Percentiles rank a stretch among this genome's conserved stretches.
phyloP scores from a whole-genome alignment of 2,888 invertebrate species.

The Caenorhabditis sulstoni region DNA sequence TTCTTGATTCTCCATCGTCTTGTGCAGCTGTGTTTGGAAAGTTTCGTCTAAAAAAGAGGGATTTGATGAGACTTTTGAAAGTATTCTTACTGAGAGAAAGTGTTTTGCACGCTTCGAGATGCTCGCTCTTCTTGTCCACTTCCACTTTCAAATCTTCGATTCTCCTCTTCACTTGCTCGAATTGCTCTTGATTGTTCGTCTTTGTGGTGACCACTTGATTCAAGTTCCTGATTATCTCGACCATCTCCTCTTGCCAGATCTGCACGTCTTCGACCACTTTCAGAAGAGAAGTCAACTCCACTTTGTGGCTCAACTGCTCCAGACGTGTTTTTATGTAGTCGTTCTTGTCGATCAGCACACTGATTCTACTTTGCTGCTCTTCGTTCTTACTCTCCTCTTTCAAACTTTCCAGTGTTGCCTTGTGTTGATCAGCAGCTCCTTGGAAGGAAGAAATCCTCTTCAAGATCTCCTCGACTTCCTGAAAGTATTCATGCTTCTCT shows the following conservation, averaged over 20 bases:
- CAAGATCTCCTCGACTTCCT: conserved; percentile 47
- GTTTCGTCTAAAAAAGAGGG: conserved; percentile 46
- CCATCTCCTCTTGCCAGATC: conserved; percentile 67
- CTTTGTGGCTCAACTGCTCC: conserved; percentile 50
- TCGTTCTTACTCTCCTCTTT: conserved; percentile 51
- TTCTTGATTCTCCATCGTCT: conserved; percentile 56
- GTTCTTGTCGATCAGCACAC: conserved; percentile 54
- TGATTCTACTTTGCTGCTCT: conserved; percentile 55
- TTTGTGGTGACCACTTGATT: conserved; percentile 52
- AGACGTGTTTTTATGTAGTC: conserved; percentile 57
- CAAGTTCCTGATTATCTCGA: conserved; percentile 63
- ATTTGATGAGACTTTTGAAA: too few relatives aligned
- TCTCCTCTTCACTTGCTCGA: conserved; percentile 50
- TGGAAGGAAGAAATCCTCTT: conserved; percentile 42
- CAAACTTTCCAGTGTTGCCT: conserved; percentile 27
- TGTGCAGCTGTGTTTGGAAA: conserved; percentile 55
- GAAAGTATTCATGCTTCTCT: conserved; percentile 19
- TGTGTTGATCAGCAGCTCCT: conserved; percentile 42
- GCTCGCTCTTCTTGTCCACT: conserved; percentile 57
- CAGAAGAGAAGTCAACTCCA: conserved; percentile 47
- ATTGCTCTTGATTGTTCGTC: conserved; percentile 56
- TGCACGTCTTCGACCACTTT: conserved; percentile 65
- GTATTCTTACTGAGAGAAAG: conserved; percentile 50
- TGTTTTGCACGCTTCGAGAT: conserved; percentile 49
- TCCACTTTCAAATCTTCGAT: conserved; percentile 56